A percentile compares a stretch with the other conserved stretches of the same genome.
Evolutionary conservation across 2,797 vertebrate genomes (phyloP).

Genomic region (Aphelocoma californica): DNA sequence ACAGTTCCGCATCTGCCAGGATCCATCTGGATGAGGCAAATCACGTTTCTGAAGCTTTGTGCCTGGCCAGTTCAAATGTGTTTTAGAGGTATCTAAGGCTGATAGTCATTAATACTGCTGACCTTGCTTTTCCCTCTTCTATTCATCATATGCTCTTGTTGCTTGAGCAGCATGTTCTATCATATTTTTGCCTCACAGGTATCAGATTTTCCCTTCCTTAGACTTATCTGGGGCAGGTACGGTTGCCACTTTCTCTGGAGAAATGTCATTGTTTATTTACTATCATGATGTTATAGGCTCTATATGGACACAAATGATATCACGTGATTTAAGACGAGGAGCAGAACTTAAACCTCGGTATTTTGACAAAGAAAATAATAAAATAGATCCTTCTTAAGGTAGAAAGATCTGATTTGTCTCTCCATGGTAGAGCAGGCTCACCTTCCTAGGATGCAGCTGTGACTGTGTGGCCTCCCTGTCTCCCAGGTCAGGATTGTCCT

Average conservation of each 20-base stretch:
- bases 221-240: not conserved
- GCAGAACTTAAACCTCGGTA: not conserved
- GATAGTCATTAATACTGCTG: not conserved
- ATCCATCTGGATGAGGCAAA: not conserved
- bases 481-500: not conserved
- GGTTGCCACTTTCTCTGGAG: not conserved
- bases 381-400: not conserved
- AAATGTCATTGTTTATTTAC: not conserved
- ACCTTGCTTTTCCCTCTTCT: not conserved
- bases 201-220: not conserved
- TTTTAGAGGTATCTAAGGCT: not conserved
- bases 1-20: not conserved
- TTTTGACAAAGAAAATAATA: not conserved
- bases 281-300: not conserved
- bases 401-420: not conserved
- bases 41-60: not conserved
- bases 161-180: not conserved
- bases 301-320: accelerated
- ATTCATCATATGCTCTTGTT: not conserved
- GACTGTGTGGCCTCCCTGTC: not conserved
- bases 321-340: not conserved
- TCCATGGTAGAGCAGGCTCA: not conserved
- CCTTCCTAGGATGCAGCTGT: accelerated
- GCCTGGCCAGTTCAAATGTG: not conserved
- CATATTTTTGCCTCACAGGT: accelerated